Evolutionary conservation across 1,140 invertebrate genomes (phyloP), one percentile per base, ranked within the genome.

Genomic region (Coenobita brevimanus): DNA sequence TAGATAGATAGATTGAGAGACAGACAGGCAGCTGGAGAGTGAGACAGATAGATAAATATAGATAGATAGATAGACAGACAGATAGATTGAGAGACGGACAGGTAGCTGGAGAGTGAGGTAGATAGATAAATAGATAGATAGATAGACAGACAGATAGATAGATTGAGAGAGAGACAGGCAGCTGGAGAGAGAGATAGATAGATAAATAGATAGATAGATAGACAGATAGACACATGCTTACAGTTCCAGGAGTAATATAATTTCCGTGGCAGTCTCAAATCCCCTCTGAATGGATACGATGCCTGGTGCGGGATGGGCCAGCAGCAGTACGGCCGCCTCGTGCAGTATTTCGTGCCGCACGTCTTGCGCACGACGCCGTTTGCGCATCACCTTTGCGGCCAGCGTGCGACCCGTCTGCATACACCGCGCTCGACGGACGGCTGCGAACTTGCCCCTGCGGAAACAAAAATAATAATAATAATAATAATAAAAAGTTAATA

Each of bases 331-430:
- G 71, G 97, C 97, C 41, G 93, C 92, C 90, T 94, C 94, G 57
- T 93, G 92, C 89, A 96, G 94, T 87, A 98, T 96, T 93, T 98
- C 97, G 93, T 98, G 96, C 91, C 95, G 95, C 54, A 96, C 95
- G 93, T 97, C 96, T 88, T 95, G 94, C 38, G 95, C 96, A 89
- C 96, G 95, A 91, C 97, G 94, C 90, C 97, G 93, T 93, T 98
- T 98, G 92, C 96, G 95, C 91, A 99, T 96, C 93, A 97, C 98
- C 94, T 99, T 99, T 89, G 98, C 98, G 0, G 98, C 98, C 94
- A 64, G 89, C 82, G 81, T 95, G 89, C 95, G 94, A 54, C 97
- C 96, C 10, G 96, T 96, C 82, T 95, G 94, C 92, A 96, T 95
- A 92, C 98, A 96, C n/a, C 95, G 94, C 91, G 97, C 97, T 92